These are phyloP conservation scores for Leucopsar rothschildi DNA, from an alignment of 2,113 vertebrate species.

Conservation along the genomic window DNA sequence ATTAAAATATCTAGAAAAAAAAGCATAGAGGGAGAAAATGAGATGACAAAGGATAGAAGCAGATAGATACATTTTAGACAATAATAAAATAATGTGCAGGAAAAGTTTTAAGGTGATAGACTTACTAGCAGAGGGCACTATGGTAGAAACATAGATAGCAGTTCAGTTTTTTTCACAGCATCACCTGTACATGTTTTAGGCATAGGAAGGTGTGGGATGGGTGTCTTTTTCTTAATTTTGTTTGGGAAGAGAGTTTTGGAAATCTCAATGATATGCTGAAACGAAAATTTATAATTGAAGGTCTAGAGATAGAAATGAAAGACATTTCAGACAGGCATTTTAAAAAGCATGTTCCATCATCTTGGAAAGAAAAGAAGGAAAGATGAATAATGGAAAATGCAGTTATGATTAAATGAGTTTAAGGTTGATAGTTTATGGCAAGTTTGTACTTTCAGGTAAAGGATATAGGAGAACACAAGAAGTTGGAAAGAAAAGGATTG, in stretches of 20 bases:
- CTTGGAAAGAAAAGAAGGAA: neutral
- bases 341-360: neutral
- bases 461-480: neutral
- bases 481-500: neutral
- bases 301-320: neutral
- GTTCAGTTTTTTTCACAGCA: neutral
- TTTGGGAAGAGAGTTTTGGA: neutral
- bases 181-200: neutral
- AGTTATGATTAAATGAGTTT: neutral
- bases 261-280: neutral
- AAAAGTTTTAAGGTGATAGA: neutral
- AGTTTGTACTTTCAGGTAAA: neutral
- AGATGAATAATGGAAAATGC: neutral
- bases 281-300: neutral
- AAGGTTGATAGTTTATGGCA: neutral
- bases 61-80: neutral
- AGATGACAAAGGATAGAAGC: neutral
- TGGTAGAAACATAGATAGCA: neutral
- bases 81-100: neutral
- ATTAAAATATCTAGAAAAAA: neutral
- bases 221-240: neutral
- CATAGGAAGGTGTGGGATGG: neutral
- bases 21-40: neutral
- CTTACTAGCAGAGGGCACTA: neutral
- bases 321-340: neutral